These are phyloP conservation scores for Ahaetulla prasina DNA, from an alignment of 2,113 vertebrate species.

Conservation along the genomic window DNA sequence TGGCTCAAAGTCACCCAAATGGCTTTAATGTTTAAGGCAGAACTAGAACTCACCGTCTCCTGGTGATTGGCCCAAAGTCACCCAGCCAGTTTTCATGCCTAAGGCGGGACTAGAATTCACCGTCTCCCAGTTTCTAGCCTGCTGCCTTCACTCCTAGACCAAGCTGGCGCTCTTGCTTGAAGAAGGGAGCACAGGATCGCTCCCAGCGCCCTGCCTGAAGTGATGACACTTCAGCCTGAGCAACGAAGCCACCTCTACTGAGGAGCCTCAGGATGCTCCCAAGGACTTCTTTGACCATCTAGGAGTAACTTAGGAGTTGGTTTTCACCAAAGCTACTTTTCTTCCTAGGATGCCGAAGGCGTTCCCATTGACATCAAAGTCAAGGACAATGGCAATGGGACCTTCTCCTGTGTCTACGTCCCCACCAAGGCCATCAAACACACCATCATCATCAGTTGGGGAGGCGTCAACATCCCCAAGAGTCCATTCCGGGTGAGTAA, in stretches of 20 bases:
- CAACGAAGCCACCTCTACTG: neutral
- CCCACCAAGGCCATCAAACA: constrained; percentile 93
- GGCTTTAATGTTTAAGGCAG: no score
- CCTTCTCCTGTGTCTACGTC: constrained; percentile 38
- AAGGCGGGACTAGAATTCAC: no score
- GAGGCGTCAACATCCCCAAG: constrained; percentile 83
- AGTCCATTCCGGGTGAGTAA: constrained; percentile 89
- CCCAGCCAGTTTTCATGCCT: accelerated
- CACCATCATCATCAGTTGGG: constrained; percentile 91
- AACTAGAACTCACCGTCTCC: no score
- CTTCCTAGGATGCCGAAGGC: constrained; percentile 83
- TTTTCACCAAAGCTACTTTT: neutral
- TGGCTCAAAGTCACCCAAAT: no score
- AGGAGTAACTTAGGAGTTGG: neutral
- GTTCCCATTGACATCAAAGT: constrained; percentile 87
- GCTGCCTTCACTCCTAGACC: neutral
- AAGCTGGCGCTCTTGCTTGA: neutral
- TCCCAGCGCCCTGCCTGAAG: neutral
- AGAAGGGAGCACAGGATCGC: neutral
- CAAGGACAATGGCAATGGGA: constrained; percentile 80
- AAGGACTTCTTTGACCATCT: neutral
- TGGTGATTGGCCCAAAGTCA: no score
- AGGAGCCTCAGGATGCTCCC: neutral
- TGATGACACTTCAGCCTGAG: neutral
- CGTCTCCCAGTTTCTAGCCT: neutral